phyloP scores from a whole-genome alignment of 2,113 vertebrate species.

The Limnothrissa miodon region DNA sequence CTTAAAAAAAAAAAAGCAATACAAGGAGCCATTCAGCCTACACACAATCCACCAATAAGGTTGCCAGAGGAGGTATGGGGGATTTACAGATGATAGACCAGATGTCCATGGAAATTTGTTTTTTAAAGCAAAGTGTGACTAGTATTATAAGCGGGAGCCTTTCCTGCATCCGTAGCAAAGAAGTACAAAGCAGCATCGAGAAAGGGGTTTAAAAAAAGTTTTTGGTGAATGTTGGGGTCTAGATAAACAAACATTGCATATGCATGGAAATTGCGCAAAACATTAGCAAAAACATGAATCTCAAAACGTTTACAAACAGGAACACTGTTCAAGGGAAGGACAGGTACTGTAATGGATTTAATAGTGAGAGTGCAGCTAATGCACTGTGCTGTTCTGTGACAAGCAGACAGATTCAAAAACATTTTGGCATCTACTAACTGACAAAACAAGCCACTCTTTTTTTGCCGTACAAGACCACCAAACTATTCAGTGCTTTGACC shows the following conservation, averaged over 20 bases:
- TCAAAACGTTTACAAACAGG: not conserved
- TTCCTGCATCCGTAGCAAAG: not conserved
- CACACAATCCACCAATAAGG: slow-evolving; percentile 27
- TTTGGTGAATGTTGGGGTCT: not conserved
- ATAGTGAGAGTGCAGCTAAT: not conserved
- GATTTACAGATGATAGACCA: not conserved
- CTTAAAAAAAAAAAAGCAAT: not conserved
- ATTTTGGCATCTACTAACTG: not conserved
- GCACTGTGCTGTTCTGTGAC: not conserved
- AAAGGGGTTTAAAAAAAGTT: not conserved
- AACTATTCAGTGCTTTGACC: not conserved
- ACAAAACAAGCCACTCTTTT: not conserved
- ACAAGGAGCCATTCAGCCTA: slow-evolving; percentile 23
- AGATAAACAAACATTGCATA: not conserved
- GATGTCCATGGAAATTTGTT: not conserved
- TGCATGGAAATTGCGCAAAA: not conserved
- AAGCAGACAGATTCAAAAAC: not conserved
- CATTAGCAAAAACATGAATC: not conserved
- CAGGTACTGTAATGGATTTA: not conserved
- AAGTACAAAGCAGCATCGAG: not conserved
- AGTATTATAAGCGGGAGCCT: slow-evolving; percentile 6
- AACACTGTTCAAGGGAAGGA: not conserved
- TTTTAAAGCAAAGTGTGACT: slow-evolving; percentile 15
- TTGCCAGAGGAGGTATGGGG: slow-evolving; percentile 14
- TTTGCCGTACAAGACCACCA: not conserved